Evolutionary conservation across 2,888 invertebrate genomes (phyloP), one percentile per base, ranked within the genome.

Genomic region (Mesoligia furuncula): DNA sequence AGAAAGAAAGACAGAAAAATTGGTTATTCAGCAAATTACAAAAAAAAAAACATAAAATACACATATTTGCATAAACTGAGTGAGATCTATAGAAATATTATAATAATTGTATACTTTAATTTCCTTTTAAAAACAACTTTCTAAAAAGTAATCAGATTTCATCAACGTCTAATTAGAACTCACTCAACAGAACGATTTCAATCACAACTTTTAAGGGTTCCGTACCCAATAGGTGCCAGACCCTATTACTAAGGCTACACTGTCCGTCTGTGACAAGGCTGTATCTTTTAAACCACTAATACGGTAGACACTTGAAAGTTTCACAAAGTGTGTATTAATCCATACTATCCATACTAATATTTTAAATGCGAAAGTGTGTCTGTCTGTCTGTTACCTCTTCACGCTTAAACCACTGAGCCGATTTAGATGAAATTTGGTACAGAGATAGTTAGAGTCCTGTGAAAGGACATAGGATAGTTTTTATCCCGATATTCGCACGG

Each of bases 131-230:
- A 59, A 79, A 36, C 13, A 24, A 42, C n/a, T 71, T 65, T n/a
- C 20, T 15, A 31, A 65, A 54, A 45, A 57, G 24, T 36, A 45
- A 71, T 57, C 27, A 79, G 45, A 45, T 79, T n/a, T 45, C 45
- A 54, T 57, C 54, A 39, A 17, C 27, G 1, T 78, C 39, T 71
- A 71, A 65, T 78, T 71, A 57, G 15, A 79, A 71, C 36, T 64
- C 69, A 1, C 27, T 54, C 51, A 73, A 27, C 27, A 39, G 20
- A 67, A 31, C 27, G 45, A 51, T 65, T 54, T 61, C 66, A 39
- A 65, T 81, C 39, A 62, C 39, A 64, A 57, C 8, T 68, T 27
- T 59, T 59, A 15, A 57, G n/a, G n/a, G 57, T 57, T 57, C n/a
- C n/a, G 11, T 57, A 13, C 13, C n/a, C 8, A 24, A 51, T 9